phyloP scores from a whole-genome alignment of 1,140 invertebrate genomes.

The Phthorimaea operculella region DNA sequence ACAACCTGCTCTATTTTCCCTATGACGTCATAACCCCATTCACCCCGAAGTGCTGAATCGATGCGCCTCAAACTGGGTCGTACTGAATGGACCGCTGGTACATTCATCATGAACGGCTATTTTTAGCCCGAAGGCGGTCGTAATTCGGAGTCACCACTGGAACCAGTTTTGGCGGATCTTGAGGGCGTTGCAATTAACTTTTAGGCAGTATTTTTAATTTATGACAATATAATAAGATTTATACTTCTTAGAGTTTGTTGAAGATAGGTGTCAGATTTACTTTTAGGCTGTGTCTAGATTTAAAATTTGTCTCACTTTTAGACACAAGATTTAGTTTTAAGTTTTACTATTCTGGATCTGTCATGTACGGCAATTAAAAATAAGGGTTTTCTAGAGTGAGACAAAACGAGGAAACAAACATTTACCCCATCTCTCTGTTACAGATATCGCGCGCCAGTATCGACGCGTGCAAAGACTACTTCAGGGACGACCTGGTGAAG shows the following conservation, averaged over 20 bases:
- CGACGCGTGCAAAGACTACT: slow-evolving; percentile 99
- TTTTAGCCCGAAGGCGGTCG: slow-evolving; percentile 33
- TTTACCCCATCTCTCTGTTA: slow-evolving; percentile 54
- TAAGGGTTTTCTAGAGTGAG: too few relatives aligned
- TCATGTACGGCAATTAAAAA: too few relatives aligned
- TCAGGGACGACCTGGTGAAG: slow-evolving; percentile 96
- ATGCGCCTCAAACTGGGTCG: slow-evolving; percentile 53
- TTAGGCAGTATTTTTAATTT: slow-evolving; percentile 13
- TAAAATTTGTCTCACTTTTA: too few relatives aligned
- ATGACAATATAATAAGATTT: slow-evolving; percentile 17
- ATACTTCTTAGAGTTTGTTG: too few relatives aligned
- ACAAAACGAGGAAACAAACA: too few relatives aligned
- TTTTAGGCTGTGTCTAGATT: too few relatives aligned
- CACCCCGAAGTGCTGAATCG: slow-evolving; percentile 54
- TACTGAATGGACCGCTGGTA: slow-evolving; percentile 51
- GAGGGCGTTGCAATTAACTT: slow-evolving; percentile 24
- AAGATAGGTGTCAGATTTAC: too few relatives aligned
- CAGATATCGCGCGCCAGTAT: slow-evolving; percentile 98
- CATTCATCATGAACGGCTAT: slow-evolving; percentile 45
- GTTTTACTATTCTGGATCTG: too few relatives aligned
- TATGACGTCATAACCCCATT: slow-evolving; percentile 59
- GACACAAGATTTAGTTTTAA: too few relatives aligned
- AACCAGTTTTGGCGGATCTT: slow-evolving; percentile 31
- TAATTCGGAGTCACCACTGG: slow-evolving; percentile 12
- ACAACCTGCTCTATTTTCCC: slow-evolving; percentile 54